Base-by-base conservation (phyloP, 2,797 vertebrate genomes). In the Lutjanus campechanus region DNA sequence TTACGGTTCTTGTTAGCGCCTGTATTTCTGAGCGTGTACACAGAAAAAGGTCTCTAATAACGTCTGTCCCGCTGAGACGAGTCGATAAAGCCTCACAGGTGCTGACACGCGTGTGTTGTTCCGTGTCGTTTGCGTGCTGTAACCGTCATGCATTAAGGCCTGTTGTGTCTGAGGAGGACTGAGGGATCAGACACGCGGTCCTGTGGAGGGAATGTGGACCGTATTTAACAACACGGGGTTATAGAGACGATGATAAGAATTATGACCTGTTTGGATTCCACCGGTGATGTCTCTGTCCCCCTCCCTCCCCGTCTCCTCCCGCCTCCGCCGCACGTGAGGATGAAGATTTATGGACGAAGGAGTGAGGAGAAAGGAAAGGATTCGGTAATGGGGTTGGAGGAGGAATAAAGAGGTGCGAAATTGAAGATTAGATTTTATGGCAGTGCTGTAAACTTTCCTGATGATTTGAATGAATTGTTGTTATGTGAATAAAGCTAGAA, bases 191-290 rank as follows among this genome's bases (percentile, higher is more conserved):
- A 70, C 70, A 54, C 17, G 10, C 66, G 13, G 17, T 58, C 70
- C 65, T 13, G 56, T 41, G 79, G 54, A 67, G 76, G 76, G 64
- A 73, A 72, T 69, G 51, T 47, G 69, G 15, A 41, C 64, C 36
- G 73, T 75, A 82, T 72, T 82, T 89, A 87, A 82, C 46, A 87
- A 82, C 43, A n/a, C 40, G 8, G 69, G 67, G 73, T 76, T 76
- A 72, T 65, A 58, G 76, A 67, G 71, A 87, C 81, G 81, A 90
- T 76, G 79, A 89, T 64, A 88, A 75, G 80, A 94, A 85, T 90
- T 92, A 93, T 60, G 84, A 67, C 88, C 82, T 93, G 85, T 93
- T 90, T 92, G 73, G 77, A 91, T 92, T 89, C 86, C 81, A 68
- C 43, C 47, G 3, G 70, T 61, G 73, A 85, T 74, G 87, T 83